Percentiles rank a stretch among this genome's conserved stretches.
Evolutionary conservation across 1,140 invertebrate genomes (phyloP).

Genomic region (Euura saliciscinereae): DNA sequence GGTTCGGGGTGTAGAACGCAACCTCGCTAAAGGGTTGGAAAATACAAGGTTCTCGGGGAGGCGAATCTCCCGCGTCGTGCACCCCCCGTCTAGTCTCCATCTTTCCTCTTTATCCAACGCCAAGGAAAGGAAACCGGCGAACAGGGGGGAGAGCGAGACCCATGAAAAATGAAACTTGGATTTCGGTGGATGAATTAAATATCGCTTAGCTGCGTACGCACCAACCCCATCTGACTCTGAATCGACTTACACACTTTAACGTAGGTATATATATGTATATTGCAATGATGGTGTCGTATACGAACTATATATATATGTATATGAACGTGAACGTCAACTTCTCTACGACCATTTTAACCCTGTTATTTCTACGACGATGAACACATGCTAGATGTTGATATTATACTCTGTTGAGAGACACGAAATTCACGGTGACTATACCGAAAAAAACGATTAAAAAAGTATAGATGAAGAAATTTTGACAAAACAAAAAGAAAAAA

Average conservation of each 20-base stretch:
- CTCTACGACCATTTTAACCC: background rate
- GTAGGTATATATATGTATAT: no score
- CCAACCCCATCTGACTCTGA: background rate
- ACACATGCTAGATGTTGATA: background rate
- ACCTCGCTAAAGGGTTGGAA: background rate
- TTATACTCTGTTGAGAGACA: background rate
- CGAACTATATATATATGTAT: no score
- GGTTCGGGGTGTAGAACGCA: no score
- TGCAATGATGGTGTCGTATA: no score
- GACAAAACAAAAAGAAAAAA: background rate
- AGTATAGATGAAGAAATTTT: background rate
- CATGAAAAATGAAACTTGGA: constrained; percentile 7
- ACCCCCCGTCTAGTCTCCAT: no score
- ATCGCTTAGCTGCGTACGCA: constrained; percentile 1
- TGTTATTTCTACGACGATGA: background rate
- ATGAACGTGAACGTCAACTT: no score
- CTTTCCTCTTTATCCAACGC: no score
- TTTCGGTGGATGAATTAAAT: constrained; percentile 3
- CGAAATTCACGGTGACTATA: background rate
- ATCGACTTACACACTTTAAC: no score
- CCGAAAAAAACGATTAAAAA: background rate
- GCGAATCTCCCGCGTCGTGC: no score
- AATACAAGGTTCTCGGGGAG: background rate
- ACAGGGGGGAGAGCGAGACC: background rate
- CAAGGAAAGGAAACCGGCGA: background rate